Evolutionary conservation across 2,888 invertebrate species (phyloP).

Genomic region (Microctonus brassicae): DNA sequence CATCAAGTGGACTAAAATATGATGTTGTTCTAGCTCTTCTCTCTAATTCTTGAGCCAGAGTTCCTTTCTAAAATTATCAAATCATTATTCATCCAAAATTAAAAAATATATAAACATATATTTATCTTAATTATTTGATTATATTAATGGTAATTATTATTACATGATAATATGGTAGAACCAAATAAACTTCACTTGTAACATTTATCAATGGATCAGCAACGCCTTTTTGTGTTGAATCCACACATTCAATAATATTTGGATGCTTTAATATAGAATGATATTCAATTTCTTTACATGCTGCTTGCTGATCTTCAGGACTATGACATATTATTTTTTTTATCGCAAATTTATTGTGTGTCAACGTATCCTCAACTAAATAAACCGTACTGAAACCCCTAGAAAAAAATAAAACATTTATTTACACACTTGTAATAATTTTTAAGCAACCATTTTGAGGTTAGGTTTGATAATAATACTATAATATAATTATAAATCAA

Average conservation of each 20-base stretch:
- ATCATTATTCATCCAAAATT: background rate
- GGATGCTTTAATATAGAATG: constrained; percentile 79
- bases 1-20: constrained; percentile 76
- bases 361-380: constrained; percentile 78
- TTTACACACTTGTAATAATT: background rate
- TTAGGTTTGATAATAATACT: background rate
- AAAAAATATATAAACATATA: too few species aligned
- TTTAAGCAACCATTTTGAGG: too few species aligned
- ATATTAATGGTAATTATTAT: constrained; percentile 38
- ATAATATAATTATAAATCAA: background rate
- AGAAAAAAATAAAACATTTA: constrained; percentile 42
- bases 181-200: constrained; percentile 80
- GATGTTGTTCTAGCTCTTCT: constrained; percentile 73
- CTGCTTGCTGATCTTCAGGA: constrained; percentile 80
- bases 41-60: constrained; percentile 79
- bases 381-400: constrained; percentile 88
- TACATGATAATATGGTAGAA: constrained; percentile 82
- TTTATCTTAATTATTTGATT: background rate
- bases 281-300: constrained; percentile 81
- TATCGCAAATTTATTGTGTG: constrained; percentile 79
- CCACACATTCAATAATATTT: constrained; percentile 81
- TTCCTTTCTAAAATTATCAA: constrained; percentile 75
- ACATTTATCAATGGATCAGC: constrained; percentile 78
- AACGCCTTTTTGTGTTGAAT: constrained; percentile 76
- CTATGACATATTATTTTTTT: constrained; percentile 87